phyloP scores from a whole-genome alignment of 2,113 vertebrate species.

The Tachysurus vachellii region DNA sequence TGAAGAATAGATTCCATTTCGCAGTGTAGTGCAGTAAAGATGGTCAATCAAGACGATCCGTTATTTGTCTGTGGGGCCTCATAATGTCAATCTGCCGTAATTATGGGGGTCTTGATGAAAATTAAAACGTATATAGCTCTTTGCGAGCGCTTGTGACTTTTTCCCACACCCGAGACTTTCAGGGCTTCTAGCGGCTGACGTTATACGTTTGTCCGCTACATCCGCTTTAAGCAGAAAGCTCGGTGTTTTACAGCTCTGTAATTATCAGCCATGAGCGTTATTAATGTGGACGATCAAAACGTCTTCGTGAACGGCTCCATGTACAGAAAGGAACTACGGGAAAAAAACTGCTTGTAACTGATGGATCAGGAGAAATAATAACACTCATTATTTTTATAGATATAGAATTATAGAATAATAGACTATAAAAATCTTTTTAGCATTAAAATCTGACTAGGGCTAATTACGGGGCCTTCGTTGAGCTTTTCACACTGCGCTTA shows the following conservation, averaged over 20 bases:
- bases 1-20: slow-evolving; percentile 39
- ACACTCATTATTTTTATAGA: background rate
- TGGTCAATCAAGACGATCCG: slow-evolving; percentile 31
- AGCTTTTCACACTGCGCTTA: no score
- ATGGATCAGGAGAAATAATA: background rate
- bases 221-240: slow-evolving; percentile 5
- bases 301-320: background rate
- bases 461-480: background rate
- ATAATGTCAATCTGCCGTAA: slow-evolving; percentile 35
- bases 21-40: slow-evolving; percentile 30
- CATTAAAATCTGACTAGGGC: background rate
- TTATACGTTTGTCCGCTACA: background rate
- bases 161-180: background rate
- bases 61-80: slow-evolving; percentile 40
- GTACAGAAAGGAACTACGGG: background rate
- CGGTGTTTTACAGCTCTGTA: background rate
- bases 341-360: background rate
- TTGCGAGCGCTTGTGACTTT: background rate
- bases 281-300: slow-evolving; percentile 8
- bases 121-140: slow-evolving; percentile 44
- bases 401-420: background rate
- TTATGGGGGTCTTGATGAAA: slow-evolving; percentile 47
- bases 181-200: background rate
- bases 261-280: slow-evolving; percentile 6
- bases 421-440: background rate